Conservation (phyloP, 2,888 invertebrate species). For the Prosopocoilus inquinatus region DNA sequence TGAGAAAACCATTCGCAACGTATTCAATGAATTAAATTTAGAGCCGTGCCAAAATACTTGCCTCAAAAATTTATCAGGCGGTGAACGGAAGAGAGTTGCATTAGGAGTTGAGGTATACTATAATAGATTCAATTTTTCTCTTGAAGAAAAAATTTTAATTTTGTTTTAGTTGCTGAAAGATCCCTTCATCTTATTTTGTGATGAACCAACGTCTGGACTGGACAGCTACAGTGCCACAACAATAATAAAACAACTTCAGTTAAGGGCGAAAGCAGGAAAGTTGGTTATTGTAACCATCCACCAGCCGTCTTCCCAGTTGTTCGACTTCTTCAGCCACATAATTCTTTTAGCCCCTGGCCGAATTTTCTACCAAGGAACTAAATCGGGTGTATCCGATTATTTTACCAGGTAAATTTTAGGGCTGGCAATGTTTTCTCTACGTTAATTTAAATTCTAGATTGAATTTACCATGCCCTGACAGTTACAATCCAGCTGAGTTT, state of each 20-base stretch:
- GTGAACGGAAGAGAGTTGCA: slow-evolving; percentile 82
- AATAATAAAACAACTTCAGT: slow-evolving; percentile 69
- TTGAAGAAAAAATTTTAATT: slow-evolving; percentile 5
- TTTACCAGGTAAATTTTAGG: slow-evolving; percentile 33
- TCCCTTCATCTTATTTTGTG: slow-evolving; percentile 86
- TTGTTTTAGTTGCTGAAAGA: slow-evolving; percentile 72
- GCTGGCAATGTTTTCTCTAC: not conserved
- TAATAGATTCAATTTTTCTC: slow-evolving; percentile 59
- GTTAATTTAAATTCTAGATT: slow-evolving; percentile 39
- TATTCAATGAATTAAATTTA: slow-evolving; percentile 69
- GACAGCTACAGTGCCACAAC: slow-evolving; percentile 86
- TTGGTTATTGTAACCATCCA: slow-evolving; percentile 86
- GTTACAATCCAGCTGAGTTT: slow-evolving; percentile 85
- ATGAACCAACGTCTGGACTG: slow-evolving; percentile 90
- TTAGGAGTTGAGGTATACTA: slow-evolving; percentile 69
- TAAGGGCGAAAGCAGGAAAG: slow-evolving; percentile 67
- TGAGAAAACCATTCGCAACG: slow-evolving; percentile 47
- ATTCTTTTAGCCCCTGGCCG: slow-evolving; percentile 75
- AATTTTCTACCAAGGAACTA: slow-evolving; percentile 75
- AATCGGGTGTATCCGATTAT: slow-evolving; percentile 56
- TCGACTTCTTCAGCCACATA: slow-evolving; percentile 78
- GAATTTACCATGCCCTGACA: slow-evolving; percentile 65
- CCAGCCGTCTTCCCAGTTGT: slow-evolving; percentile 85
- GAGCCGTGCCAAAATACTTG: slow-evolving; percentile 68
- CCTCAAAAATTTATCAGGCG: slow-evolving; percentile 80